Evolutionary conservation across 2,888 invertebrate species (phyloP).

Genomic region (Leptinotarsa rubiginosa): DNA sequence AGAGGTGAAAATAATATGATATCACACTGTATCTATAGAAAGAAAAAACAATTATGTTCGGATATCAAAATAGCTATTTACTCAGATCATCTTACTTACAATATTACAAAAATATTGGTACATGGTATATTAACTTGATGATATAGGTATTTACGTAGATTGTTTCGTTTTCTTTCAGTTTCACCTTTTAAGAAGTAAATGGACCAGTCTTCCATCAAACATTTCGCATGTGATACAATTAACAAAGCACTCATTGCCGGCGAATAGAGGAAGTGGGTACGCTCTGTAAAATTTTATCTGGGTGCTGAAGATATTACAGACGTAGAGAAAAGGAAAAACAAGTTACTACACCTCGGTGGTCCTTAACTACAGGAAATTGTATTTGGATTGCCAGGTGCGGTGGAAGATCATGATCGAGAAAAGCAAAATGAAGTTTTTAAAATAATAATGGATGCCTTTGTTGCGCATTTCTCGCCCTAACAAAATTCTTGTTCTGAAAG

Average conservation of each 20-base stretch:
- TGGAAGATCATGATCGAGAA: constrained; percentile 39
- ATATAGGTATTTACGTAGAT: not conserved
- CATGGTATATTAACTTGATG: not conserved
- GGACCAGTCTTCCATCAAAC: constrained; percentile 10
- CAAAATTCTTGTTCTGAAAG: constrained; percentile 56
- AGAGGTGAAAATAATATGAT: not conserved
- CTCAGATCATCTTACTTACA: not conserved
- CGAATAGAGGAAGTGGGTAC: constrained; percentile 51
- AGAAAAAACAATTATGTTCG: not conserved
- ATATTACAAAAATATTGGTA: not conserved
- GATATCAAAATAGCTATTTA: not conserved
- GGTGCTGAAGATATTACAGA: constrained; percentile 50
- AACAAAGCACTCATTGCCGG: constrained; percentile 47
- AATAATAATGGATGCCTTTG: constrained; percentile 48
- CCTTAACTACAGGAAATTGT: constrained; percentile 51
- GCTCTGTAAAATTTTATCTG: constrained; percentile 50
- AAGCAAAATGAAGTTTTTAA: constrained; percentile 48
- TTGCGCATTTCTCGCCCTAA: constrained; percentile 54
- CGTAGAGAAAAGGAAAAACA: constrained; percentile 47
- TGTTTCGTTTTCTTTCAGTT: not conserved
- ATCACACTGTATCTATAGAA: too few relatives aligned
- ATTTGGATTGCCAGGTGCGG: constrained; percentile 51
- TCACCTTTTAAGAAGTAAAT: not conserved
- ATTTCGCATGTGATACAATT: constrained; percentile 41
- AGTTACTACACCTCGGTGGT: constrained; percentile 53